phyloP scores from a whole-genome alignment of 30 jellyfish, hydroid and myxozoan genomes.

The Cassiopea andromeda region DNA sequence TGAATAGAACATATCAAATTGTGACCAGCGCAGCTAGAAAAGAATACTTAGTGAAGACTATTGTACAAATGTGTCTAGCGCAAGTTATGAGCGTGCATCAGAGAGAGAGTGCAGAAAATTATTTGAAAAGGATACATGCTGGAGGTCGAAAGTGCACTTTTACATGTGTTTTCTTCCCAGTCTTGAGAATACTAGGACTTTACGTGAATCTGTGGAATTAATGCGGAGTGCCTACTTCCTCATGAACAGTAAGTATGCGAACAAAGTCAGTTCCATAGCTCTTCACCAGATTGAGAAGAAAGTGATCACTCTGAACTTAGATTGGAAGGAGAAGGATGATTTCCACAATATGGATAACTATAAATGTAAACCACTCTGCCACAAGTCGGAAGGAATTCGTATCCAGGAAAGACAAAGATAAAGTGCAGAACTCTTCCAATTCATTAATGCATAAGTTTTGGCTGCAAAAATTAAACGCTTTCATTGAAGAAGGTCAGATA shows the following conservation, averaged over 20 bases:
- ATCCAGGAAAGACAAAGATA: background rate
- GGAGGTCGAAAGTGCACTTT: background rate
- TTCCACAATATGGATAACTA: background rate
- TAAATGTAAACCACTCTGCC: background rate
- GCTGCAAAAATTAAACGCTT: background rate
- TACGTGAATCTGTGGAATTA: background rate
- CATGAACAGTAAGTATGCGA: background rate
- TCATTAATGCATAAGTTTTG: background rate
- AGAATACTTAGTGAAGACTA: background rate
- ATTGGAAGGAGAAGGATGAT: background rate
- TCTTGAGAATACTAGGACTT: background rate
- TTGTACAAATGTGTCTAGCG: background rate
- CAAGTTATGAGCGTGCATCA: slow-evolving; percentile 24
- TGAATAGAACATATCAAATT: background rate
- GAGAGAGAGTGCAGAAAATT: background rate
- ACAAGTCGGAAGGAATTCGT: background rate
- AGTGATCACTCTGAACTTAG: background rate
- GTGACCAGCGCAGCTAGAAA: background rate
- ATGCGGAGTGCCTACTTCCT: background rate
- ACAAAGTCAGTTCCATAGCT: background rate
- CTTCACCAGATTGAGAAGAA: background rate
- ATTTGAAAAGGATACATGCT: background rate
- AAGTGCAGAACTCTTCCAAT: background rate
- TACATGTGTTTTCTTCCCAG: background rate
- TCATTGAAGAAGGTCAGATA: background rate